Conservation (phyloP, 2,113 vertebrate species). For the Pogona vitticeps region DNA sequence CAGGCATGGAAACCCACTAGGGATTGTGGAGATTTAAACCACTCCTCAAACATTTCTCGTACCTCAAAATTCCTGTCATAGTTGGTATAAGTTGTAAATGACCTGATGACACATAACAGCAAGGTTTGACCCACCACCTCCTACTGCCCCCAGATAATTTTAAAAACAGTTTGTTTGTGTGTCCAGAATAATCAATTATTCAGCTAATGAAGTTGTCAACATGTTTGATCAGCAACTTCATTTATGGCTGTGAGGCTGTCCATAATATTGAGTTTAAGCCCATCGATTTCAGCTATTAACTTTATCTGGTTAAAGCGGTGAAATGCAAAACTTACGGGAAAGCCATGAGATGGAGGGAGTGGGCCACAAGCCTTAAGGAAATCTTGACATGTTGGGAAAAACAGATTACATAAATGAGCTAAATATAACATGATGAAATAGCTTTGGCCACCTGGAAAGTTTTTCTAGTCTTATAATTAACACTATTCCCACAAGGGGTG, state of each 20-base stretch:
- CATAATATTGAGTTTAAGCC: not conserved
- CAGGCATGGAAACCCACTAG: too few relatives aligned
- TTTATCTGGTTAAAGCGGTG: not conserved
- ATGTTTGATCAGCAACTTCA: not conserved
- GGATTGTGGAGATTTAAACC: too few relatives aligned
- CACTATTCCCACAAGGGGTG: conserved; percentile 26
- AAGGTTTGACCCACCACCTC: too few relatives aligned
- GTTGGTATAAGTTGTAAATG: not conserved
- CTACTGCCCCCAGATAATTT: not conserved
- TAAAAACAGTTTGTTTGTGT: not conserved
- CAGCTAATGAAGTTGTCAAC: not conserved
- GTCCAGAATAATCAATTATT: not conserved
- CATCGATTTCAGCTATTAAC: not conserved
- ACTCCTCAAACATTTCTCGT: too few relatives aligned
- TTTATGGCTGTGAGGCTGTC: not conserved
- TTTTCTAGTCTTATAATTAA: conserved; percentile 53
- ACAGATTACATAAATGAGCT: conserved; percentile 13
- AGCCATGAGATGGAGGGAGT: not conserved
- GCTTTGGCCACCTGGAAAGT: conserved; percentile 12
- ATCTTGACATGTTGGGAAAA: not conserved
- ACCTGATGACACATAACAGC: not conserved
- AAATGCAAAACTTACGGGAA: not conserved
- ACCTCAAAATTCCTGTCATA: too few relatives aligned
- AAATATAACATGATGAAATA: conserved; percentile 16
- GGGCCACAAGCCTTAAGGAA: not conserved